Percentiles rank a stretch among this genome's conserved stretches.
Conservation (phyloP, 2,888 invertebrate genomes). For the Synergus itoensis region DNA sequence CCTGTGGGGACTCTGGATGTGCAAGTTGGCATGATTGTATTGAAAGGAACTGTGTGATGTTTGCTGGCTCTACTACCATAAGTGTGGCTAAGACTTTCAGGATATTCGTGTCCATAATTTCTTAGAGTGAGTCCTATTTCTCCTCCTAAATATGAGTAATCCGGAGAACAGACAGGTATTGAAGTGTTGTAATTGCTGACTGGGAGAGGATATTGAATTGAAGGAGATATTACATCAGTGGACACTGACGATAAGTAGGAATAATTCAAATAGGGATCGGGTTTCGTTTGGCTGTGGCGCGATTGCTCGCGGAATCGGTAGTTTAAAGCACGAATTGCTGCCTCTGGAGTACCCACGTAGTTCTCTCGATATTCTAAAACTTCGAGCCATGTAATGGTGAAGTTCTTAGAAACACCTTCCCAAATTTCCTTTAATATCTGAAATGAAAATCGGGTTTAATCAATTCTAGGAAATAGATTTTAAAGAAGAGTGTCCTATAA, state of each 20-base stretch:
- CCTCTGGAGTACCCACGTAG: constrained; percentile 80
- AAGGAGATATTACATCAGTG: constrained; percentile 58
- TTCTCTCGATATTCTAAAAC: constrained; percentile 83
- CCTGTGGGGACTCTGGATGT: constrained; percentile 81
- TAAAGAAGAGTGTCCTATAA: too few relatives aligned
- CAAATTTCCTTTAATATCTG: constrained; percentile 89
- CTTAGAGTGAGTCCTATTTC: constrained; percentile 46
- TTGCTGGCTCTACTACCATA: constrained; percentile 51
- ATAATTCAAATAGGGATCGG: constrained; percentile 62
- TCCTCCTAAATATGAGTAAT: constrained; percentile 61
- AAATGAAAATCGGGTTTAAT: constrained; percentile 33
- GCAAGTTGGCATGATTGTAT: constrained; percentile 69
- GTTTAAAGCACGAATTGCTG: constrained; percentile 79
- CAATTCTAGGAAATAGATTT: background rate
- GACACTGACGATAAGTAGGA: constrained; percentile 57
- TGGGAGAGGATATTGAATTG: constrained; percentile 63
- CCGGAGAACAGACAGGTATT: constrained; percentile 60
- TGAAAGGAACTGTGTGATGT: constrained; percentile 47
- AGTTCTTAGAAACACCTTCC: constrained; percentile 83
- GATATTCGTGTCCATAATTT: constrained; percentile 53
- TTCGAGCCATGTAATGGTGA: constrained; percentile 83
- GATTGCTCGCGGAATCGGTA: constrained; percentile 77
- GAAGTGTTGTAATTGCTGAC: constrained; percentile 62
- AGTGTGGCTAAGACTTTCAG: constrained; percentile 55
- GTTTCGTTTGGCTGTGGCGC: constrained; percentile 71